Conservation (phyloP, 2,888 invertebrate species). For the Ypsolopha scabrella region DNA sequence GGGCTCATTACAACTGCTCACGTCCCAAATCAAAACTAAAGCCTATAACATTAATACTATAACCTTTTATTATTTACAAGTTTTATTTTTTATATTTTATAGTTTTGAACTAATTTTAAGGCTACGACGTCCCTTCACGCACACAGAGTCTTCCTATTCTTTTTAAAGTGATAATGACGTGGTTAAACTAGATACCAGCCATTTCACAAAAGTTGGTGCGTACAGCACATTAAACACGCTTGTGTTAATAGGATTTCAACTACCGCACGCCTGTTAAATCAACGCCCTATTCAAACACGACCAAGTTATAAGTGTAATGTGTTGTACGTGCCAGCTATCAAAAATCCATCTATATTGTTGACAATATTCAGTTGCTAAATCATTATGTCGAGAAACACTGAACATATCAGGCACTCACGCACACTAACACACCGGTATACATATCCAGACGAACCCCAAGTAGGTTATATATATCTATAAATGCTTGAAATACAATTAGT, state of each 20-base stretch:
- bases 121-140: slow-evolving; percentile 61
- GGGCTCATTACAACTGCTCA: slow-evolving; percentile 39
- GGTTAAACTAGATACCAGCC: slow-evolving; percentile 10
- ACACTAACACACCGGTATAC: slow-evolving; percentile 46
- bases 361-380: too few species aligned
- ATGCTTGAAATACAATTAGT: slow-evolving; percentile 53
- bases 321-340: too few species aligned
- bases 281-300: too few species aligned
- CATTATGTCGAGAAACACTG: neutral
- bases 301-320: too few species aligned
- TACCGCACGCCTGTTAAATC: too few species aligned
- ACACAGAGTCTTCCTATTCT: slow-evolving; percentile 46
- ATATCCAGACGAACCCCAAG: slow-evolving; percentile 32
- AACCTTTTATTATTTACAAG: slow-evolving; percentile 48
- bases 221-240: too few species aligned
- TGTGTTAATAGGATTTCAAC: too few species aligned
- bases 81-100: slow-evolving; percentile 37
- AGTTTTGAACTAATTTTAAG: slow-evolving; percentile 70
- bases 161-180: slow-evolving; percentile 44
- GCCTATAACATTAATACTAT: slow-evolving; percentile 48
- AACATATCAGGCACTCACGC: slow-evolving; percentile 30
- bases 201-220: too few species aligned
- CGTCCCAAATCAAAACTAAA: slow-evolving; percentile 43
- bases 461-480: slow-evolving; percentile 35
- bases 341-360: too few species aligned